phyloP scores from a whole-genome alignment of 2,888 invertebrate genomes.

The Eumacrocentrus americanus region DNA sequence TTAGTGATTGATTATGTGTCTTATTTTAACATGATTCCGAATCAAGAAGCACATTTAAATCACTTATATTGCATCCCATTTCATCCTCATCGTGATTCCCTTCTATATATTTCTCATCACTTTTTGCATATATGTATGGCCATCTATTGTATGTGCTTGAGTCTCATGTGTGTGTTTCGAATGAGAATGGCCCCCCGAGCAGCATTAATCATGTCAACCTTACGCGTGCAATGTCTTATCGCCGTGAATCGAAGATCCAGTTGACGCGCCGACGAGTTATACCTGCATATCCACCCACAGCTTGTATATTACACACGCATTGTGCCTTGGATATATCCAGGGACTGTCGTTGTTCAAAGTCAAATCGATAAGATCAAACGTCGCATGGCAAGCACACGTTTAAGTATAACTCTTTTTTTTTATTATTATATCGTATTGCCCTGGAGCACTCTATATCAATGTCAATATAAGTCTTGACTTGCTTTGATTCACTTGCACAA shows the following conservation, averaged over 20 bases:
- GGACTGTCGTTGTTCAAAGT: conserved; percentile 24
- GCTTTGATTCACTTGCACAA: conserved; percentile 17
- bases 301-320: background rate
- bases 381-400: conserved; percentile 24
- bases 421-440: background rate
- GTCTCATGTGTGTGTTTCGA: conserved; percentile 4
- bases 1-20: background rate
- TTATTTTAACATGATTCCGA: background rate
- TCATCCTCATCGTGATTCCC: background rate
- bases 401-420: conserved; percentile 10
- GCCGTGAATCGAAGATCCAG: conserved; percentile 20
- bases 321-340: background rate
- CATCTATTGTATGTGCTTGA: background rate
- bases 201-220: conserved; percentile 15
- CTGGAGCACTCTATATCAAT: conserved; percentile 29
- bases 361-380: conserved; percentile 26
- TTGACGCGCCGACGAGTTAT: conserved; percentile 14
- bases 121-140: background rate
- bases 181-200: conserved; percentile 14
- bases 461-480: conserved; percentile 12
- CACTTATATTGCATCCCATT: background rate
- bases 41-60: background rate
- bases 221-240: conserved; percentile 16
- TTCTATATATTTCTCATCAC: background rate
- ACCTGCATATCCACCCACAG: background rate